phyloP scores from a whole-genome alignment of 2,888 invertebrate species.

The Microctonus aethiopoides region DNA sequence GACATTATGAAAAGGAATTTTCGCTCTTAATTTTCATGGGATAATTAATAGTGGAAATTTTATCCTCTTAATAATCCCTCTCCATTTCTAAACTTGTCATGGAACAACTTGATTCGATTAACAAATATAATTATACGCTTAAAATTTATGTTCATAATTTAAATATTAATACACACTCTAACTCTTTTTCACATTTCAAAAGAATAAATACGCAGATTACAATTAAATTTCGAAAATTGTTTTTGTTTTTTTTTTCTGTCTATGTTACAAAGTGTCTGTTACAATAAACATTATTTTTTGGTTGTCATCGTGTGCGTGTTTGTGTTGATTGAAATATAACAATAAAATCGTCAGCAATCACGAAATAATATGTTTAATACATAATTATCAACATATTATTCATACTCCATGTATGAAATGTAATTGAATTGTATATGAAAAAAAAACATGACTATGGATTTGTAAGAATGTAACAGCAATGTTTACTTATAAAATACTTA shows the following conservation, averaged over 20 bases:
- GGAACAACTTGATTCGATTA: conserved; percentile 40
- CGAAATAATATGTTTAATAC: too few relatives aligned
- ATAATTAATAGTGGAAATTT: conserved; percentile 32
- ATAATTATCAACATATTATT: too few relatives aligned
- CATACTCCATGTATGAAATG: too few relatives aligned
- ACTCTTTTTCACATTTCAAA: conserved; percentile 15
- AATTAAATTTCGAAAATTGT: neutral
- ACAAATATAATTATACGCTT: conserved; percentile 42
- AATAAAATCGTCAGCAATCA: neutral
- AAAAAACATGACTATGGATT: neutral
- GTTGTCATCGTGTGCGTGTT: neutral
- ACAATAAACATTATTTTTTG: conserved; percentile 10
- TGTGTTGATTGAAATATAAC: neutral
- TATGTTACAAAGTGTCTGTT: neutral
- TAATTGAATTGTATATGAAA: neutral
- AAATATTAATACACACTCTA: conserved; percentile 14
- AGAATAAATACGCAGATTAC: neutral
- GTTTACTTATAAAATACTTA: neutral
- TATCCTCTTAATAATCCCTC: conserved; percentile 36
- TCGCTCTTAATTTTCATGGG: conserved; percentile 43
- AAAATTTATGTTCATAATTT: conserved; percentile 20
- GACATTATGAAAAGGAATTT: conserved; percentile 65
- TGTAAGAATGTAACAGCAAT: neutral
- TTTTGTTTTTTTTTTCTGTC: neutral
- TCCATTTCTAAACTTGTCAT: conserved; percentile 16